Conservation (phyloP, 2,797 vertebrate genomes). For the Aphelocoma californica region DNA sequence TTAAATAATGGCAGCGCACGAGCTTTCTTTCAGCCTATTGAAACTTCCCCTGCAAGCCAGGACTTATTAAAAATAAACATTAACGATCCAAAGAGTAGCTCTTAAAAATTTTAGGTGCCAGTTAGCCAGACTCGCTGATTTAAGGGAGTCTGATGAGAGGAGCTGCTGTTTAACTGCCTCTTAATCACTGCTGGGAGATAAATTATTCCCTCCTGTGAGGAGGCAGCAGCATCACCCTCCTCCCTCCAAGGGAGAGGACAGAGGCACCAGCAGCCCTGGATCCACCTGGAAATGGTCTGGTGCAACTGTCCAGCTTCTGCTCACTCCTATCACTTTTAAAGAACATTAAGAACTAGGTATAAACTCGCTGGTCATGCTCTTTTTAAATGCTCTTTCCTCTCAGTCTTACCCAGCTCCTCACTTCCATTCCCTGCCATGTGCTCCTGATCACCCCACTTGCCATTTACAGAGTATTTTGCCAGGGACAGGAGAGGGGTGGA, state of each 20-base stretch:
- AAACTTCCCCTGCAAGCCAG: background rate
- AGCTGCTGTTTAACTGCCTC: background rate
- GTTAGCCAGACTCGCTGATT: conserved; percentile 27
- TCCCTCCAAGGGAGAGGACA: background rate
- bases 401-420: background rate
- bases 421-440: background rate
- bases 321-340: background rate
- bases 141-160: background rate
- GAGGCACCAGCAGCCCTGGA: background rate
- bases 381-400: background rate
- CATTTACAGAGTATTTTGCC: background rate
- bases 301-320: background rate
- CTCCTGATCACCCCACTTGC: background rate
- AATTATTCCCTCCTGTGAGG: background rate
- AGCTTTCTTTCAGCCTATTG: background rate
- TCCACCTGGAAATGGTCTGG: background rate
- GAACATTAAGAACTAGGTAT: background rate
- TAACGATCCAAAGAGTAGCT: conserved; percentile 48
- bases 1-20: background rate
- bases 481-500: accelerated
- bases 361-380: background rate
- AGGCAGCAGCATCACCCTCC: background rate
- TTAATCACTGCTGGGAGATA: conserved; percentile 10
- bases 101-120: conserved; percentile 59
- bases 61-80: conserved; percentile 66